Conservation (phyloP, 2,113 vertebrate genomes). For the Chiloscyllium plagiosum region DNA sequence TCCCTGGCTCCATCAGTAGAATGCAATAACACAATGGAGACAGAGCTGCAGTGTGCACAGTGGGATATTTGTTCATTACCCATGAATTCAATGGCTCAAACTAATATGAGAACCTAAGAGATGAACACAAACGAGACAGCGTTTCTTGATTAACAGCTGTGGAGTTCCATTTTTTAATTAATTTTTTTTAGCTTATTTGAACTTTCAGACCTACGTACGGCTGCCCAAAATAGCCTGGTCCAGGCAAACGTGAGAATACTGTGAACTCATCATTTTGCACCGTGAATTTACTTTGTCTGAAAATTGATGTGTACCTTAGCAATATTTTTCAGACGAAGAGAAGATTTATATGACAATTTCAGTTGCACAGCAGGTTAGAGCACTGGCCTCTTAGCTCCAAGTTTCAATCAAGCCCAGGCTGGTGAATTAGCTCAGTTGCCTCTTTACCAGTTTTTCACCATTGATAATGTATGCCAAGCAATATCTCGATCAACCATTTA, state of each 20-base stretch:
- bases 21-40: constrained; percentile 27
- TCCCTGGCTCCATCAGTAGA: constrained; percentile 10
- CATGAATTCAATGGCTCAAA: constrained; percentile 26
- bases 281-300: neutral
- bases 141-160: constrained; percentile 29
- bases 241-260: neutral
- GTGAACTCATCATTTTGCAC: neutral
- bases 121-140: constrained; percentile 26
- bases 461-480: neutral
- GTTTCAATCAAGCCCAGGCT: neutral
- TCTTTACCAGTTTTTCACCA: neutral
- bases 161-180: constrained; percentile 23
- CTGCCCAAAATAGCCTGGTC: neutral
- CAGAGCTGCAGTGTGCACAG: constrained; percentile 22
- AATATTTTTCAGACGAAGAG: neutral
- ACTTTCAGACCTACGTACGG: neutral
- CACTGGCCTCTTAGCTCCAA: neutral
- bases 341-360: neutral
- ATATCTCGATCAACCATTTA: neutral
- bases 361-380: neutral
- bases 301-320: neutral
- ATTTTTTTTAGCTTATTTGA: constrained; percentile 13
- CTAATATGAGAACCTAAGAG: constrained; percentile 28
- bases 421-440: neutral
- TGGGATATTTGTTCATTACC: constrained; percentile 23